Evolutionary conservation across 1,140 invertebrate species (phyloP).

Genomic region (Drosophila kepulauana): DNA sequence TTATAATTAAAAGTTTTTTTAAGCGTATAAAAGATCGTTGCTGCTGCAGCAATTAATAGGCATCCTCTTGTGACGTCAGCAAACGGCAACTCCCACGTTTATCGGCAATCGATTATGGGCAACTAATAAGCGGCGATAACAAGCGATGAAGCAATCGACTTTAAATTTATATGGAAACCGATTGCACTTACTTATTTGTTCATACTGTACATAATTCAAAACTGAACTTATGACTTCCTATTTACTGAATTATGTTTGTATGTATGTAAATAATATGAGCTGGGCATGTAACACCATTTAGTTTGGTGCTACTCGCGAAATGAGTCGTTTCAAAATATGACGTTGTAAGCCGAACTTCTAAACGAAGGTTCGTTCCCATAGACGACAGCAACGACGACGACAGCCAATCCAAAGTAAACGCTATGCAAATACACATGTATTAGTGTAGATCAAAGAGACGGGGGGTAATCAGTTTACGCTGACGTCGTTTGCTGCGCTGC

Average conservation of each 20-base stretch:
- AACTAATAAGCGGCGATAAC: conserved; percentile 15
- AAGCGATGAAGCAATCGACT: conserved; percentile 32
- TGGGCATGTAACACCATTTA: conserved; percentile 44
- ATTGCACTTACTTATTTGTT: conserved; percentile 44
- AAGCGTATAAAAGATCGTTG: neutral
- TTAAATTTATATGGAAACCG: conserved; percentile 33
- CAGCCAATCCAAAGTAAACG: conserved; percentile 42
- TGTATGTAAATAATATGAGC: conserved; percentile 28
- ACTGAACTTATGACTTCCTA: conserved; percentile 65
- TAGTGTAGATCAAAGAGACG: conserved; percentile 44
- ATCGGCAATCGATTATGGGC: neutral
- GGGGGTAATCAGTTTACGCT: conserved; percentile 80
- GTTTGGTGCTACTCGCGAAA: conserved; percentile 36
- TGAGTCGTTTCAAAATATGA: conserved; percentile 43
- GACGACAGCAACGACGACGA: conserved; percentile 14
- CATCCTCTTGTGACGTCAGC: conserved; percentile 6
- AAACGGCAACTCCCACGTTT: conserved; percentile 10
- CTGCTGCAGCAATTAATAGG: neutral
- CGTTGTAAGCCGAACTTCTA: conserved; percentile 64
- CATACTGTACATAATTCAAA: conserved; percentile 66
- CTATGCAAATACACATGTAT: conserved; percentile 30
- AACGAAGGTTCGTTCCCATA: conserved; percentile 76
- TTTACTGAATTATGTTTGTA: conserved; percentile 42
- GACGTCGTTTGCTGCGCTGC: conserved; percentile 63
- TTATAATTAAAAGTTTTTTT: conserved; percentile 11